Evolutionary conservation across 2,888 invertebrate genomes (phyloP).

Genomic region (Cataglyphis livida): DNA sequence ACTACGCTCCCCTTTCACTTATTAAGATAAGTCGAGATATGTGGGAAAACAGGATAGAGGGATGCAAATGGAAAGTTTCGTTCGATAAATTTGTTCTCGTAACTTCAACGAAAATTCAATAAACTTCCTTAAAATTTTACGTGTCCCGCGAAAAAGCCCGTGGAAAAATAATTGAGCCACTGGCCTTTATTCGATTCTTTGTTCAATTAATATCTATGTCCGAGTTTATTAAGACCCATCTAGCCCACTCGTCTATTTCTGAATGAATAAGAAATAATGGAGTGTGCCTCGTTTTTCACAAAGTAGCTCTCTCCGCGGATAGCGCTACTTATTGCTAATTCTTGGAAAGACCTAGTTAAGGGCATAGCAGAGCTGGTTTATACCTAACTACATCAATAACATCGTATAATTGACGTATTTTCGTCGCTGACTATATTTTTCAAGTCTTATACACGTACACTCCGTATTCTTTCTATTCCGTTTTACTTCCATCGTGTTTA

Average conservation of each 20-base stretch:
- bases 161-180: background rate
- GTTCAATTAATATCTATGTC: background rate
- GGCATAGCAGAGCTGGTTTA: background rate
- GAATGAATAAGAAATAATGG: constrained; percentile 9
- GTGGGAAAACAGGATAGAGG: background rate
- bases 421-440: background rate
- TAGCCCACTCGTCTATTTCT: background rate
- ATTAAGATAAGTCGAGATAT: constrained; percentile 6
- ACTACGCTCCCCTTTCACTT: background rate
- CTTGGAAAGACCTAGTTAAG: background rate
- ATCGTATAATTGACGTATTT: constrained; percentile 10
- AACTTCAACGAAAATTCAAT: background rate
- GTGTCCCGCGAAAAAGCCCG: no score
- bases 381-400: background rate
- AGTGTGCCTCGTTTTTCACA: background rate
- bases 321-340: constrained; percentile 6
- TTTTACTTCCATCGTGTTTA: background rate
- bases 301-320: background rate
- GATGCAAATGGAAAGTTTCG: background rate
- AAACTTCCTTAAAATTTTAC: background rate
- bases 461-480: background rate
- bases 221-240: background rate
- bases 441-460: background rate
- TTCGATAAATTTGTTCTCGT: no score
- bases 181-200: no score